Base-by-base conservation (phyloP, 2,888 invertebrate species). In the Rhimphoctona megacephalus region DNA sequence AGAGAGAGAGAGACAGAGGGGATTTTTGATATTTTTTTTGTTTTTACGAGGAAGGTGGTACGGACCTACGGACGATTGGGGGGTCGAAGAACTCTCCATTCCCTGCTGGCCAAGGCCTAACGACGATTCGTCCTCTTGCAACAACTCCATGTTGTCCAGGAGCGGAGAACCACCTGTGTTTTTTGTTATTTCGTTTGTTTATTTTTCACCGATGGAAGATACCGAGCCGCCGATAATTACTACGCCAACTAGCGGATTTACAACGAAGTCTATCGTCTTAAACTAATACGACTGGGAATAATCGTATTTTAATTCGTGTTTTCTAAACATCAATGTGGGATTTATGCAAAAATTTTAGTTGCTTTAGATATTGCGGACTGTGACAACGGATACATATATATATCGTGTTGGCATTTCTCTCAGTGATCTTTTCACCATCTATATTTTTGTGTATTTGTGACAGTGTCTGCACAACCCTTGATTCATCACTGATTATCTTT, bases 131-230 rank as follows among this genome's bases (percentile, higher is more conserved):
- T 94, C 94, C 90, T 94, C 94, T 93, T 93, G 94, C 90, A 94
- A 93, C 91, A 94, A 93, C 87, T 94, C 94, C 94, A 94, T 94
- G 91, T 93, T 94, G 91, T 94, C 94, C 94, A 94, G 91, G 89
- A 94, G 93, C 92, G 94, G 94, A 74, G 94, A 94, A 89, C 92
- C 93, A 94, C 94, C 94, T 94, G 94, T 91, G 88, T 92, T 89
- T 91, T 90, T 90, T 89, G 39, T 88, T 89, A 67, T 78, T 77
- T 54, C n/a, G 61, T 74, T 49, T 54, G 30, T 74, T 74, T 64
- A 30, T 64, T 61, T 70, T 70, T 52, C 25, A 52, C 9, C 36
- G 54, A 39, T 52, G 2, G 11, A 49, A 52, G 25, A 11, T 14
- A 61, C 25, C 69, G 54, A 70, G 69, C 67, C 52, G 39, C 46